Conservation (phyloP, 2,888 invertebrate species). For the Heliothis peltigera region DNA sequence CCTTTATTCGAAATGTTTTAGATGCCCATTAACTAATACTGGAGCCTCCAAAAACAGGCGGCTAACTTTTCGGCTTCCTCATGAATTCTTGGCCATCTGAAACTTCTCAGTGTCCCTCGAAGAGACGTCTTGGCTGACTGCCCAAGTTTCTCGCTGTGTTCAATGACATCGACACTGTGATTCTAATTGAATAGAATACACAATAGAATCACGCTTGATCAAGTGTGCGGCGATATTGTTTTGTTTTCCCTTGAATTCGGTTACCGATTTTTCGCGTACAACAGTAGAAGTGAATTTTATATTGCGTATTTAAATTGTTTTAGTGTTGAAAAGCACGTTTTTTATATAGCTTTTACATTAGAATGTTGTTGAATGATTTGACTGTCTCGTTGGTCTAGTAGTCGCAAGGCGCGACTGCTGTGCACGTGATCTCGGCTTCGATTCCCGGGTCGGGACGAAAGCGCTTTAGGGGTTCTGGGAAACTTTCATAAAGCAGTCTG, state of each 20-base stretch:
- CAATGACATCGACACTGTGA: slow-evolving; percentile 31
- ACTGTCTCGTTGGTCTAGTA: no score
- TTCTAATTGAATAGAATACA: slow-evolving; percentile 43
- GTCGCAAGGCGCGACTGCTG: no score
- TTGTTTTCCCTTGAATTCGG: slow-evolving; percentile 19
- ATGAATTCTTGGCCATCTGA: neutral
- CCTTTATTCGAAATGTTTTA: no score
- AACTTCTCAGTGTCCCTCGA: neutral
- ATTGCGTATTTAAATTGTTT: neutral
- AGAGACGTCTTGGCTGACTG: slow-evolving; percentile 37
- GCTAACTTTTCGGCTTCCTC: neutral
- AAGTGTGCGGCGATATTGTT: slow-evolving; percentile 27
- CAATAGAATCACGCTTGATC: slow-evolving; percentile 41
- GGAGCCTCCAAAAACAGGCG: neutral
- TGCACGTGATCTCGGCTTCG: no score
- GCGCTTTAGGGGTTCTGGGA: no score
- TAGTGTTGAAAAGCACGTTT: neutral
- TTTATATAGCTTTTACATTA: neutral
- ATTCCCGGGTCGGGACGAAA: no score
- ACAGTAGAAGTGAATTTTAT: no score
- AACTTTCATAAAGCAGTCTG: no score
- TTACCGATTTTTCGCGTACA: slow-evolving; percentile 16
- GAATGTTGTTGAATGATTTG: neutral
- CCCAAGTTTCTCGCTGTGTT: slow-evolving; percentile 35
- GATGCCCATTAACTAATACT: no score